Base-by-base conservation (phyloP, 2,888 invertebrate genomes). In the Tetanocera ferruginea region DNA sequence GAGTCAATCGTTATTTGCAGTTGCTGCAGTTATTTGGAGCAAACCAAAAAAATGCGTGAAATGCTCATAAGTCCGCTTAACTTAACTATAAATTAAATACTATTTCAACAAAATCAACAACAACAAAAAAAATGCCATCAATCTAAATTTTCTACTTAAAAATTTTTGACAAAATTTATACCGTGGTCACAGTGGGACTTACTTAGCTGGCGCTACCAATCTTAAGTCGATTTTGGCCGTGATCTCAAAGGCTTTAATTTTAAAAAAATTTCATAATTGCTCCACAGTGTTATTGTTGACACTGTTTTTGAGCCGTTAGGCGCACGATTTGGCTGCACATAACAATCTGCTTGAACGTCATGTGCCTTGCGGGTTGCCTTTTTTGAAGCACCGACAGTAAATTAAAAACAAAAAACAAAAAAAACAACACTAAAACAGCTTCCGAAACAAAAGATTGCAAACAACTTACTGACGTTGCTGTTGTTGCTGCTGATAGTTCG, bases 1-100 rank as follows among this genome's bases (percentile, higher is more conserved):
- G 75, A 75, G 66, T 66, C 66, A 55, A 66, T 75, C 64, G 75
- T n/a, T n/a, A n/a, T n/a, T n/a, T n/a, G n/a, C n/a, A n/a, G n/a
- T n/a, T n/a, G 31, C 3, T 25, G 73, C 28, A 49, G 49, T 62
- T 73, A 49, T 62, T 49, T 73, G 72, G 72, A 60, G 60, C 60
- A 72, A n/a, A n/a, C n/a, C 72, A 57, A 72, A 57, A 72, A 57
- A n/a, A n/a, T n/a, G 72, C 57, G 57, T 72, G 72, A 72, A 72
- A 60, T 34, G 71, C 55, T 19, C 49, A 9, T n/a, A n/a, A 72
- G 57, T 52, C 31, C 17, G 14, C 28, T 70, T 52, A 17, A 28
- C 14, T 9, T n/a, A 14, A 66, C 14, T 11, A 52, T 5, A 19
- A 28, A n/a, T 23, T 23, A 19, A 72, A 37, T 31, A 31, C 19